Percentiles rank a stretch among this genome's conserved stretches.
Evolutionary conservation across 2,888 invertebrate genomes (phyloP).

Genomic region (Chrysolina oricalcia): DNA sequence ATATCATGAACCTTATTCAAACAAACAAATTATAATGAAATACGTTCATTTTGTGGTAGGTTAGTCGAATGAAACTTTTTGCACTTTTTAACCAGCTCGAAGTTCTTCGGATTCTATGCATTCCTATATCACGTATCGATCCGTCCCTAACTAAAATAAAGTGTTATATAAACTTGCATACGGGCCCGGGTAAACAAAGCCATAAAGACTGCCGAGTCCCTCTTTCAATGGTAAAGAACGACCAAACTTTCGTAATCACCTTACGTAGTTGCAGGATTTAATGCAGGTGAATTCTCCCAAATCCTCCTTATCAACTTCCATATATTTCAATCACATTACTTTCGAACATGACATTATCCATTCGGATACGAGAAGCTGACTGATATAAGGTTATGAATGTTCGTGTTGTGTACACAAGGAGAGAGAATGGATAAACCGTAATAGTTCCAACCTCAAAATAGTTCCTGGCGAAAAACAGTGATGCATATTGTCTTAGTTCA

Average conservation of each 20-base stretch:
- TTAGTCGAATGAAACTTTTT: background rate
- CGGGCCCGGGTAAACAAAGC: constrained; percentile 69
- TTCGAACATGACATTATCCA: constrained; percentile 25
- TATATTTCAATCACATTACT: constrained; percentile 56
- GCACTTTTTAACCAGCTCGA: background rate
- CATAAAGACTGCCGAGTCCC: constrained; percentile 68
- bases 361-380: constrained; percentile 5
- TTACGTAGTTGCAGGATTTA: constrained; percentile 62
- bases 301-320: constrained; percentile 60
- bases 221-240: constrained; percentile 67
- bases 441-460: too few species aligned
- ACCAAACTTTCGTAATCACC: constrained; percentile 69
- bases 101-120: background rate
- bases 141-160: constrained; percentile 58
- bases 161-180: constrained; percentile 68
- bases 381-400: constrained; percentile 1
- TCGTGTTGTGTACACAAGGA: constrained; percentile 5
- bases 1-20: too few species aligned
- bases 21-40: background rate
- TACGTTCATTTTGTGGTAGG: background rate
- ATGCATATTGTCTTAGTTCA: too few species aligned
- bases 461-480: too few species aligned
- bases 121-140: constrained; percentile 26
- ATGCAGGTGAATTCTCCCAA: constrained; percentile 63
- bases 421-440: background rate